A percentile compares a stretch with the other conserved stretches of the same genome.
These are phyloP conservation scores for Acrocyrtus sp. DNA, from an alignment of 2,888 invertebrate genomes.

Conservation along the genomic window DNA sequence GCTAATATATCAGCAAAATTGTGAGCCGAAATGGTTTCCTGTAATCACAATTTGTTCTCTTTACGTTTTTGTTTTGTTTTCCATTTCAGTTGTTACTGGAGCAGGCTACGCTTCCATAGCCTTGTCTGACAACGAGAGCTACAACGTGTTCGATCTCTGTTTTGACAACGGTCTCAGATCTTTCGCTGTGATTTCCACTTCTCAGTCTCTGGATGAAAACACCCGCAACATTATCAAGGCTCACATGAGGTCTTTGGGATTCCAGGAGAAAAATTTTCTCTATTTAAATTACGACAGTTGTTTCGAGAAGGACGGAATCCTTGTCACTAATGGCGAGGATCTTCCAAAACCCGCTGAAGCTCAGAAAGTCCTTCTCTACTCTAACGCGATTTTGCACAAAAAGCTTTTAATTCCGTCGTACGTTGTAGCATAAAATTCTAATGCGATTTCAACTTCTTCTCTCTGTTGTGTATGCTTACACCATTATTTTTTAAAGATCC, in stretches of 20 bases:
- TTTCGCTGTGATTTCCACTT: constrained; percentile 23
- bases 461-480: too few relatives aligned
- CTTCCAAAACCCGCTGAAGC: constrained; percentile 22
- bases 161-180: constrained; percentile 38
- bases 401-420: not conserved
- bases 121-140: constrained; percentile 36
- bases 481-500: too few relatives aligned
- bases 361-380: not conserved
- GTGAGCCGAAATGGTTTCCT: too few relatives aligned
- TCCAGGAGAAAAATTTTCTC: constrained; percentile 40
- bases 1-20: too few relatives aligned
- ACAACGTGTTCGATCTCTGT: constrained; percentile 39
- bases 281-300: constrained; percentile 35
- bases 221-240: constrained; percentile 25
- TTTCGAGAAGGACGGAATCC: constrained; percentile 28
- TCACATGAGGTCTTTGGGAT: constrained; percentile 37
- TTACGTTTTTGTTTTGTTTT: too few relatives aligned
- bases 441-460: too few relatives aligned
- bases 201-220: constrained; percentile 15
- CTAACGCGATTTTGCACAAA: not conserved
- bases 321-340: constrained; percentile 25
- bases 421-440: too few relatives aligned
- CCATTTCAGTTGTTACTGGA: constrained; percentile 27
- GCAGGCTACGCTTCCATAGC: constrained; percentile 38
- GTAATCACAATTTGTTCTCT: too few relatives aligned